phyloP scores from a whole-genome alignment of 2,113 vertebrate genomes.

The Atractosteus spatula region DNA sequence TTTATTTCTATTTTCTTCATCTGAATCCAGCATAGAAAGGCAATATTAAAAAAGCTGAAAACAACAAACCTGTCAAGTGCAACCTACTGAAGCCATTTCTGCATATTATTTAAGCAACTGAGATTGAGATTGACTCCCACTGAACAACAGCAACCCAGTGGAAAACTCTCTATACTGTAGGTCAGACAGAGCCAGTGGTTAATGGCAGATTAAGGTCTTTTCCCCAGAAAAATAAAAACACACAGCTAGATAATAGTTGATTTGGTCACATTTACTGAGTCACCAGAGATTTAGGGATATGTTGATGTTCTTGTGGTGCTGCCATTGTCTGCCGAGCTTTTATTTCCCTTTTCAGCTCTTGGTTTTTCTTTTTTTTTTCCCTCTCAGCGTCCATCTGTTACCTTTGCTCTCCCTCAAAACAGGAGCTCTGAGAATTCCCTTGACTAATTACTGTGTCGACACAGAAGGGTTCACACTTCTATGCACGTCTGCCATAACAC shows the following conservation, averaged over 20 bases:
- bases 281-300: constrained; percentile 34
- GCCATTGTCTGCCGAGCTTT: constrained; percentile 36
- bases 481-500: constrained; percentile 56
- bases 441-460: constrained; percentile 75
- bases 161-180: constrained; percentile 55
- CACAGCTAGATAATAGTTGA: constrained; percentile 47
- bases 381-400: constrained; percentile 74
- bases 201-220: constrained; percentile 60
- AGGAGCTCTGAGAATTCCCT: constrained; percentile 67
- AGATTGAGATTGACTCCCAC: constrained; percentile 39
- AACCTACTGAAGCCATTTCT: constrained; percentile 33
- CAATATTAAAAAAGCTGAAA: constrained; percentile 50
- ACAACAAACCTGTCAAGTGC: constrained; percentile 47
- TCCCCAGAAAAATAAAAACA: constrained; percentile 48
- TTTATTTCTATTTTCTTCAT: no score
- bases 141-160: constrained; percentile 44
- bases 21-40: background rate
- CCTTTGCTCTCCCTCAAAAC: constrained; percentile 64
- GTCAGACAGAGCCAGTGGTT: constrained; percentile 64
- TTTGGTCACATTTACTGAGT: constrained; percentile 39
- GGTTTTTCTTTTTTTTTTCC: constrained; percentile 38
- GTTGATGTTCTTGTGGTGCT: constrained; percentile 27
- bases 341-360: constrained; percentile 26
- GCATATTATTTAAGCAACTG: constrained; percentile 64
- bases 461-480: constrained; percentile 63